These are phyloP conservation scores for Bombylius major DNA, from an alignment of 2,888 invertebrate species.

Conservation along the genomic window DNA sequence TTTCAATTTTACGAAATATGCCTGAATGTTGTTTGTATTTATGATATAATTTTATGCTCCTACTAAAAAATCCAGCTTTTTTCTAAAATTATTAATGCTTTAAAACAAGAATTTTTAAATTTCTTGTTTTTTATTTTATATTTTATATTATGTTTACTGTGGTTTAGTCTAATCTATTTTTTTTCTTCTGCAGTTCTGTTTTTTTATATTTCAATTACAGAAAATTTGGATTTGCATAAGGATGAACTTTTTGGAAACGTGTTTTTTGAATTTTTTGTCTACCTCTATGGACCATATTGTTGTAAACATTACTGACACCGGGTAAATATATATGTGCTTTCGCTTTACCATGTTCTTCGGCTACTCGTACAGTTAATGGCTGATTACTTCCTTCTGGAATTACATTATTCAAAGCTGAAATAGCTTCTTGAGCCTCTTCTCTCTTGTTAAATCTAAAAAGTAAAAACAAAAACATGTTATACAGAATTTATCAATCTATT, in stretches of 20 bases:
- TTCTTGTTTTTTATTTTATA: too few species aligned
- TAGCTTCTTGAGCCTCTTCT: conserved; percentile 83
- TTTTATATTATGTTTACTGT: too few species aligned
- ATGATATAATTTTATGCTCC: too few species aligned
- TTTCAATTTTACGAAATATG: too few species aligned
- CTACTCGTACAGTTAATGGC: conserved; percentile 59
- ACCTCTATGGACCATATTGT: conserved; percentile 38
- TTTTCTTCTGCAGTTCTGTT: too few species aligned
- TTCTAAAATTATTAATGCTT: too few species aligned
- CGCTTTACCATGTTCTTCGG: conserved; percentile 37
- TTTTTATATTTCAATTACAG: conserved; percentile 10
- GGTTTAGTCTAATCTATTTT: too few species aligned
- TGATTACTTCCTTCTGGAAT: conserved; percentile 74
- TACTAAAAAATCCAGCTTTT: too few species aligned
- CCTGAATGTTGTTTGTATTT: too few species aligned
- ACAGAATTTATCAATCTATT: not conserved
- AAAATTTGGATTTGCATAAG: conserved; percentile 28
- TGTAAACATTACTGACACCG: conserved; percentile 22
- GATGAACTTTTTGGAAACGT: conserved; percentile 37
- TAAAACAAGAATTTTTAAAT: too few species aligned
- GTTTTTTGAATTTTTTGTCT: conserved; percentile 38
- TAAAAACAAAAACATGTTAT: not conserved
- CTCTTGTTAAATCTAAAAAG: conserved; percentile 63
- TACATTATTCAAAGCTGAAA: conserved; percentile 70
- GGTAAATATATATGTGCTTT: conserved; percentile 35